Evolutionary conservation across 2,888 invertebrate genomes (phyloP).

Genomic region (Erannis defoliaria): DNA sequence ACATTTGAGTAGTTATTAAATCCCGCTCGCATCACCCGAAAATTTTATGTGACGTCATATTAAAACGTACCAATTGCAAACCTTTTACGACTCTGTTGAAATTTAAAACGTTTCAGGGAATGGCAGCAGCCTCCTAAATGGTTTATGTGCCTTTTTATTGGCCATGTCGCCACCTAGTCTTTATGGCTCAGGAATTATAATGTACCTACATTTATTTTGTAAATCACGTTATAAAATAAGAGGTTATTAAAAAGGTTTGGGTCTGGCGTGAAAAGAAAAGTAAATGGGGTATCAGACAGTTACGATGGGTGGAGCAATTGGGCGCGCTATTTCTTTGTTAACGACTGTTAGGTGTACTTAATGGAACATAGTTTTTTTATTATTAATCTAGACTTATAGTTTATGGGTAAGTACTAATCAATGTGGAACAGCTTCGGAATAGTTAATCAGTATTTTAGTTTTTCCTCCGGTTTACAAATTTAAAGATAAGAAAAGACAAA

Average conservation of each 20-base stretch:
- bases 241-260: constrained; percentile 45
- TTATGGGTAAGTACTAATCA: too few species aligned
- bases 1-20: constrained; percentile 51
- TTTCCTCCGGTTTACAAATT: too few species aligned
- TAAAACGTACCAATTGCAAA: constrained; percentile 62
- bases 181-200: constrained; percentile 54
- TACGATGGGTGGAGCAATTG: not conserved
- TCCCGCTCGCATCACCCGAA: constrained; percentile 46
- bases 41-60: constrained; percentile 59
- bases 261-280: constrained; percentile 22
- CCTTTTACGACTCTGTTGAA: constrained; percentile 65
- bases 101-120: constrained; percentile 63
- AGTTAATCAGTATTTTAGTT: too few species aligned
- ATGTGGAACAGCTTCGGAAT: too few species aligned
- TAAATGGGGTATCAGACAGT: constrained; percentile 1
- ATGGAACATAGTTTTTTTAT: too few species aligned
- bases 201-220: constrained; percentile 46
- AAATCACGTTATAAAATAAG: constrained; percentile 39
- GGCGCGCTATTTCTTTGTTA: too few species aligned
- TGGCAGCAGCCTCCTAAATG: constrained; percentile 56
- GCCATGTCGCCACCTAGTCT: constrained; percentile 59
- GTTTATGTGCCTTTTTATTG: constrained; percentile 65
- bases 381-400: too few species aligned
- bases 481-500: too few species aligned
- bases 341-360: too few species aligned